Evolutionary conservation across 2,797 vertebrate genomes (phyloP), one percentile per base, ranked within the genome.

Genomic region (Notolabrus celidotus): DNA sequence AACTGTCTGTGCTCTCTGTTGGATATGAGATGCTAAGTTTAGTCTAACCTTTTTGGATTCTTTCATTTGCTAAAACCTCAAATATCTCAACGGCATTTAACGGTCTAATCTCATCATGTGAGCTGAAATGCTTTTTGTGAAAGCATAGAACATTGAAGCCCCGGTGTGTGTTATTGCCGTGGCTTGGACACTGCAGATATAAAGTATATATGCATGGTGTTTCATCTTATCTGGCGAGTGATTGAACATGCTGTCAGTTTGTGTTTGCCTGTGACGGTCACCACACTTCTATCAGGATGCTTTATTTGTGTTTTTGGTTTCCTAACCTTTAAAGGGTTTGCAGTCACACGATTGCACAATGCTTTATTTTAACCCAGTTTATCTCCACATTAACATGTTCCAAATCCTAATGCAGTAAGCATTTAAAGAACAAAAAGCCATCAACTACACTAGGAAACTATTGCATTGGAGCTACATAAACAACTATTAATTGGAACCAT

Each of bases 401-500:
- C 29, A 79, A 82, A 79, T 67, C 66, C 66, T 62, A 62, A 77
- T 82, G 74, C 50, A 34, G 66, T 29, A 38, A 68, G 79, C 67
- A 74, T n/a, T 43, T 53, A 51, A 54, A 62, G 19, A 3, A 27
- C 49, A 62, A 66, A 87, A 83, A 84, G 77, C 77, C 63, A 67
- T 74, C 84, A 79, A 55, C 85, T 59, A 60, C 80, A 86, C 74
- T 49, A 76, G 68, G 67, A 63, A n/a, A 74, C 58, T 51, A 43
- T n/a, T 51, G 22, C 47, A 68, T 61, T 71, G 63, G 67, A 69
- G 49, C 43, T 8, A 54, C 52, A 80, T 88, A 82, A 86, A 89
- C 79, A 87, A 68, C 82, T 33, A 90, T 92, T 87, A 88, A 93
- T 85, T 81, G 83, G 84, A 90, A 86, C 64, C 77, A 89, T 73